Evolutionary conservation across 1,140 invertebrate species (phyloP).

Genomic region (Brachionus rubens): DNA sequence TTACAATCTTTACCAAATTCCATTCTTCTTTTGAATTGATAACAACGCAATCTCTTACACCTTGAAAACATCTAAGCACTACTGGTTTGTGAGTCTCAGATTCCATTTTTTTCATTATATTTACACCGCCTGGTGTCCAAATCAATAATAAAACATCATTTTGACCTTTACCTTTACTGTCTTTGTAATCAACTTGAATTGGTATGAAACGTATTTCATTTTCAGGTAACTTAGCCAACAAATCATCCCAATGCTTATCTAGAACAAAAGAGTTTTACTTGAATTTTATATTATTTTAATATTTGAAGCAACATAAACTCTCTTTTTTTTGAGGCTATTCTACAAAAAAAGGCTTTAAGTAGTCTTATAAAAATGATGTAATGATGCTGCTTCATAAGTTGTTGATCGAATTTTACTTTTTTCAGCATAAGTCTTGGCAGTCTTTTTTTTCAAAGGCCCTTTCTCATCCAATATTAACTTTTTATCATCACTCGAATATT

Average conservation of each 20-base stretch:
- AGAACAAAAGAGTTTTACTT: background rate
- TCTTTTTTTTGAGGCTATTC: no score
- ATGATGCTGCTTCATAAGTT: no score
- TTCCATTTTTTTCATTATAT: slow-evolving; percentile 47
- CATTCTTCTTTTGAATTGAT: background rate
- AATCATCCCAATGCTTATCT: slow-evolving; percentile 39
- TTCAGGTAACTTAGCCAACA: slow-evolving; percentile 17
- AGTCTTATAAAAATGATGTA: background rate
- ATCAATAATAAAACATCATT: slow-evolving; percentile 6
- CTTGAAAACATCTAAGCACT: slow-evolving; percentile 22
- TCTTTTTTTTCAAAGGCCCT: slow-evolving; percentile 28
- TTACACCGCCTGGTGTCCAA: slow-evolving; percentile 27
- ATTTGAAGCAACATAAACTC: background rate
- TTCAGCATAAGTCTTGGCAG: slow-evolving; percentile 4
- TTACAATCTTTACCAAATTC: slow-evolving; percentile 26
- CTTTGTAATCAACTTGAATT: slow-evolving; percentile 36
- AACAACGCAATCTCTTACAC: background rate
- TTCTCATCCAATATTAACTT: slow-evolving; percentile 29
- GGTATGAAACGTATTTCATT: slow-evolving; percentile 28
- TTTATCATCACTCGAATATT: slow-evolving; percentile 42
- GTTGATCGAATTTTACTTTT: no score
- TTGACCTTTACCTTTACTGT: background rate
- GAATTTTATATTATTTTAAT: background rate
- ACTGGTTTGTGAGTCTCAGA: slow-evolving; percentile 22
- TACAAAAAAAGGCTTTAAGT: no score